These are phyloP conservation scores for Diachasmimorpha longicaudata DNA, from an alignment of 1,140 invertebrate species.

Conservation along the genomic window DNA sequence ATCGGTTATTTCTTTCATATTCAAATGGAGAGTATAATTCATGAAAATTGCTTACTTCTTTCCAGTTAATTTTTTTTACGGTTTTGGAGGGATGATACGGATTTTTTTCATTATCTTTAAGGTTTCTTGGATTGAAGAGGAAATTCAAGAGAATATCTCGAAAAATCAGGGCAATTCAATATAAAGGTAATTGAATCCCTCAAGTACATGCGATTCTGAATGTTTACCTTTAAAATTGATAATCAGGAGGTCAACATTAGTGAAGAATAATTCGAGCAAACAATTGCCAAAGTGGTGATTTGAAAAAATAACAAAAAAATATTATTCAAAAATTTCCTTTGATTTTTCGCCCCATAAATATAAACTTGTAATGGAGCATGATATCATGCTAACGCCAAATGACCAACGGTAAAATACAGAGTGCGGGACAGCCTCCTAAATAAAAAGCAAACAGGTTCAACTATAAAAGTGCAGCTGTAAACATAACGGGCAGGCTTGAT, in stretches of 20 bases:
- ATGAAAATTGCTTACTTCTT: neutral
- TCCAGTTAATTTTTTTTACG: neutral
- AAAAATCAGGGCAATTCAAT: too few relatives aligned
- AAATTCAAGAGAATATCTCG: too few relatives aligned
- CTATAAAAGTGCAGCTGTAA: neutral
- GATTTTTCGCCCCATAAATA: neutral
- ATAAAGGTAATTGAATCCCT: too few relatives aligned
- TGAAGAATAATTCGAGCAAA: too few relatives aligned
- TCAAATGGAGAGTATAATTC: neutral
- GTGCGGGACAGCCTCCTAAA: neutral
- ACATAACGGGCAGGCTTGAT: neutral
- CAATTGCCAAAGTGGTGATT: too few relatives aligned
- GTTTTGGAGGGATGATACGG: neutral
- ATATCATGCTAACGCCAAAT: neutral
- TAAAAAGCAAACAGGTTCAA: neutral
- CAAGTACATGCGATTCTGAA: too few relatives aligned
- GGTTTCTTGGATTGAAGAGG: neutral
- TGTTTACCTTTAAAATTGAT: too few relatives aligned
- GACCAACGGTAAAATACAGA: neutral
- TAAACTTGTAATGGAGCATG: neutral
- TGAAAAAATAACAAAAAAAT: too few relatives aligned
- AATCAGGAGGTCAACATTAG: too few relatives aligned
- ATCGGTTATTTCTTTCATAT: neutral
- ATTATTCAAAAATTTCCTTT: neutral
- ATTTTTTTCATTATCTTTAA: neutral